These are phyloP conservation scores for Dynastes grantii DNA, from an alignment of 2,888 invertebrate species.

Conservation along the genomic window DNA sequence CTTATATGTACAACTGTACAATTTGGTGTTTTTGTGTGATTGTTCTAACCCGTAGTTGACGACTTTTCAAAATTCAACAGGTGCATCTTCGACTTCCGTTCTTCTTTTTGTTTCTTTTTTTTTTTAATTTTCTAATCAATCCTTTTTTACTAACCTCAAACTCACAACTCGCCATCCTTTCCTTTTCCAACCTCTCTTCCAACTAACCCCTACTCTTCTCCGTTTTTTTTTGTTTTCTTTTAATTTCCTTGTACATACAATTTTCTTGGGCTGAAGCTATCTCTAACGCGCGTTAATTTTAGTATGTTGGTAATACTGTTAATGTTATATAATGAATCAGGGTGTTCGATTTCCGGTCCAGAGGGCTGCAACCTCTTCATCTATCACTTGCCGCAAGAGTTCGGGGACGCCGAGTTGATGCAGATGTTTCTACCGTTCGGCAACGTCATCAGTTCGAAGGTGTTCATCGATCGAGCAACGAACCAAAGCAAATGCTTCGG, in stretches of 20 bases:
- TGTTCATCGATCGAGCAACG: slow-evolving; percentile 99
- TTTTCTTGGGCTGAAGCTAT: slow-evolving; percentile 23
- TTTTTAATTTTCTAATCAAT: neutral
- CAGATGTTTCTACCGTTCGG: slow-evolving; percentile 99
- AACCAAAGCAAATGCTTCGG: slow-evolving; percentile 99
- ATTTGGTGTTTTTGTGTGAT: slow-evolving; percentile 34
- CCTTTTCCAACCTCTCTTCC: neutral
- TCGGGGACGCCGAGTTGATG: slow-evolving; percentile 98
- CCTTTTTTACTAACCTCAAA: neutral
- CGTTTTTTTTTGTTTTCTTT: neutral
- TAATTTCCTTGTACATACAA: slow-evolving; percentile 43
- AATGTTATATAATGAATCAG: slow-evolving; percentile 69
- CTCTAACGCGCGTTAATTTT: slow-evolving; percentile 19
- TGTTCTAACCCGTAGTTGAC: slow-evolving; percentile 17
- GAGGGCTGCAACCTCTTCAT: slow-evolving; percentile 99
- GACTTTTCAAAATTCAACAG: slow-evolving; percentile 29
- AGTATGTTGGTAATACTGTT: slow-evolving; percentile 27
- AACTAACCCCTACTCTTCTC: neutral
- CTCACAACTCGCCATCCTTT: neutral
- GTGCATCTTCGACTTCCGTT: neutral
- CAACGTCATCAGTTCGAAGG: slow-evolving; percentile 99
- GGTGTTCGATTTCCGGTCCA: slow-evolving; percentile 97
- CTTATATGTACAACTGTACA: neutral
- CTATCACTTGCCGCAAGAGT: slow-evolving; percentile 99
- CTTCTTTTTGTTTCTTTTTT: neutral